A percentile compares a stretch with the other conserved stretches of the same genome.
Evolutionary conservation across 2,888 invertebrate species (phyloP).

Genomic region (Megastigmus dorsalis): DNA sequence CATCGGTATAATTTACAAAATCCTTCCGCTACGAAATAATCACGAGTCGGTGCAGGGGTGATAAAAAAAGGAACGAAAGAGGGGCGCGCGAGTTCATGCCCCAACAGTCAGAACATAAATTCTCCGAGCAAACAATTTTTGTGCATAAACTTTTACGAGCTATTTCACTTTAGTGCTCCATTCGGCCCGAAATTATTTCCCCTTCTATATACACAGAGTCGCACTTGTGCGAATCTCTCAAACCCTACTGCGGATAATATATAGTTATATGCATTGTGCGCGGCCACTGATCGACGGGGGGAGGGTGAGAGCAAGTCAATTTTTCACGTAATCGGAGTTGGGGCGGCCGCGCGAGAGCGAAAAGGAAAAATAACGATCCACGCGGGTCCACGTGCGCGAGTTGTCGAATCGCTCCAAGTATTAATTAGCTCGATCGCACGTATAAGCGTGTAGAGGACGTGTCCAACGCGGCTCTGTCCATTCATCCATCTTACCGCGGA

Average conservation of each 20-base stretch:
- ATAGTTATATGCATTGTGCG: neutral
- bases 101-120: too few species aligned
- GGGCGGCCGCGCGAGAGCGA: too few species aligned
- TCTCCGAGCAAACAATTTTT: conserved; percentile 17
- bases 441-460: too few species aligned
- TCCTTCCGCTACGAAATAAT: neutral
- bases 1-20: neutral
- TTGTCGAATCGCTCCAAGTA: conserved; percentile 23
- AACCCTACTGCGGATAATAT: too few species aligned
- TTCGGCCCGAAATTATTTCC: conserved; percentile 2
- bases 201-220: neutral
- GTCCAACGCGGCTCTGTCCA: too few species aligned
- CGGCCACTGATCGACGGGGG: neutral
- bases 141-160: conserved; percentile 30
- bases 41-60: too few species aligned
- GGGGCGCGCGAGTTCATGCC: neutral
- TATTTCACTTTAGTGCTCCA: conserved; percentile 6
- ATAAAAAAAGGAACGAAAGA: too few species aligned
- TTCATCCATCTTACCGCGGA: conserved; percentile 6
- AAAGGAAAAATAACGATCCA: neutral
- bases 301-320: neutral
- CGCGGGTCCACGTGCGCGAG: neutral
- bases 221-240: too few species aligned
- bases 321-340: too few species aligned
- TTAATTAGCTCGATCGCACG: conserved; percentile 37